Evolutionary conservation across 2,113 vertebrate genomes (phyloP).

Genomic region (Embiotoca jacksoni): DNA sequence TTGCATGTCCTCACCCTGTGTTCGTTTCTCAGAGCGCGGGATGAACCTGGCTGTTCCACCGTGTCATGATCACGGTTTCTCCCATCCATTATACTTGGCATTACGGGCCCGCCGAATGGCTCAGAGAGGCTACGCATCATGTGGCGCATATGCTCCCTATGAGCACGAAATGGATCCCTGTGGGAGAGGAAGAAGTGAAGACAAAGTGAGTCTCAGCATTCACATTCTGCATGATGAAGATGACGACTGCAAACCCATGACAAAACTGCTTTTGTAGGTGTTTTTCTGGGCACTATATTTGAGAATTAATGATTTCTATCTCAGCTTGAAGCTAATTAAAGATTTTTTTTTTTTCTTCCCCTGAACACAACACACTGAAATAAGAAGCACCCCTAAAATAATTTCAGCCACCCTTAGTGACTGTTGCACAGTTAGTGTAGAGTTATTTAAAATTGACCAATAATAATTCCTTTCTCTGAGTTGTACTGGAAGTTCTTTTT

Average conservation of each 20-base stretch:
- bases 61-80: conserved; percentile 54
- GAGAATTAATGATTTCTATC: neutral
- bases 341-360: conserved; percentile 23
- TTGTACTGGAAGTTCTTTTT: neutral
- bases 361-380: conserved; percentile 33
- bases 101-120: conserved; percentile 83
- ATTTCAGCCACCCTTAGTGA: conserved; percentile 25
- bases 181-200: conserved; percentile 35
- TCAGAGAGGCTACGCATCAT: conserved; percentile 92
- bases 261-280: neutral
- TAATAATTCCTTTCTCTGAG: too few relatives aligned
- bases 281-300: neutral
- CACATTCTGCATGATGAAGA: neutral
- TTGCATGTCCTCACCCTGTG: conserved; percentile 84
- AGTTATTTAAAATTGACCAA: too few relatives aligned
- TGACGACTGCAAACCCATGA: neutral
- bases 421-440: neutral
- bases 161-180: conserved; percentile 90
- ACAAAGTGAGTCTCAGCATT: neutral
- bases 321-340: neutral
- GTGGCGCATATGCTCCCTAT: conserved; percentile 87
- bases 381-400: conserved; percentile 40
- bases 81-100: conserved; percentile 84
- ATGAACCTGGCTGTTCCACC: conserved; percentile 47
- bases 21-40: conserved; percentile 63